Evolutionary conservation across 2,888 invertebrate species (phyloP).

Genomic region (Amiota minor): DNA sequence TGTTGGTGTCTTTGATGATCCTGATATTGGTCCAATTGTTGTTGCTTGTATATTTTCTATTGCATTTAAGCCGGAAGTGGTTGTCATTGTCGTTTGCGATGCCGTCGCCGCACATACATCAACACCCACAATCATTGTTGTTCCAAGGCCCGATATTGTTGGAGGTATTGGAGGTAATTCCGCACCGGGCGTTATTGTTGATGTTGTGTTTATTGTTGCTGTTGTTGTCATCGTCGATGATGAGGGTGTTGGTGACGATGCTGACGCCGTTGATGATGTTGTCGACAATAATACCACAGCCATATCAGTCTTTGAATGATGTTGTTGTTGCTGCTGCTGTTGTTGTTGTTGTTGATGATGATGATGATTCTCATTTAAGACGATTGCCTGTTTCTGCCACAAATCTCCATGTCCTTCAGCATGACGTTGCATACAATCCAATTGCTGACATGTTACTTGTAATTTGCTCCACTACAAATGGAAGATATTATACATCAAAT

Average conservation of each 20-base stretch:
- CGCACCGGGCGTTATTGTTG: conserved; percentile 26
- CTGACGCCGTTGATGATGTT: conserved; percentile 41
- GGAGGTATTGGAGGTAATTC: conserved; percentile 4
- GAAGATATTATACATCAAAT: background rate
- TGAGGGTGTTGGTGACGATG: conserved; percentile 43
- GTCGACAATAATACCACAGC: conserved; percentile 44
- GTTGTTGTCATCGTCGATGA: conserved; percentile 44
- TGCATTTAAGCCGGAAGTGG: conserved; percentile 33
- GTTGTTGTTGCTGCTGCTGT: conserved; percentile 45
- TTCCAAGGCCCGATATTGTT: background rate
- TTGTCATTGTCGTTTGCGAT: conserved; percentile 2
- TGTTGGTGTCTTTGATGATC: conserved; percentile 40
- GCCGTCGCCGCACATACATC: conserved; percentile 25
- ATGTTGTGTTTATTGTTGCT: conserved; percentile 40
- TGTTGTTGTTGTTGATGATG: conserved; percentile 41
- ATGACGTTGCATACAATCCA: conserved; percentile 73
- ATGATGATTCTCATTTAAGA: conserved; percentile 70
- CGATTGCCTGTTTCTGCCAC: conserved; percentile 73
- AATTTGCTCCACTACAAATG: conserved; percentile 70
- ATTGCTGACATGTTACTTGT: conserved; percentile 72
- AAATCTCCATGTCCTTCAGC: conserved; percentile 73
- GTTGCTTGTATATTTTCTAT: conserved; percentile 21
- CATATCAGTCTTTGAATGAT: conserved; percentile 53
- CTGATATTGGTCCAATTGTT: conserved; percentile 33
- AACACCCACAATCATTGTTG: conserved; percentile 29